Percentiles rank a stretch among this genome's conserved stretches.
phyloP scores from a whole-genome alignment of 2,113 vertebrate species.

The Microtus pennsylvanicus region DNA sequence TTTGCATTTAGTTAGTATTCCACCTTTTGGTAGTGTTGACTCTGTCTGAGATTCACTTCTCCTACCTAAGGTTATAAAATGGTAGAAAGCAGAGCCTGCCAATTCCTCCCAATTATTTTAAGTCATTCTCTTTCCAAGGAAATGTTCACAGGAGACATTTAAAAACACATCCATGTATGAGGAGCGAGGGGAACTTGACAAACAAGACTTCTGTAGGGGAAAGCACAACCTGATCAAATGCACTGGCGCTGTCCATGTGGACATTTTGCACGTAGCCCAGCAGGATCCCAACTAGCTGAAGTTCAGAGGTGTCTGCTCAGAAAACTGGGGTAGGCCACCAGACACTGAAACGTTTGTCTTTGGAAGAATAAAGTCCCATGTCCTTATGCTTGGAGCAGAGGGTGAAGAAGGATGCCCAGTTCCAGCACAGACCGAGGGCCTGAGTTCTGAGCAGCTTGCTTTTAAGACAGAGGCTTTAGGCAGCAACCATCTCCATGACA shows the following conservation, averaged over 20 bases:
- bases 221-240: not conserved
- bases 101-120: not conserved
- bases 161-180: not conserved
- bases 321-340: fast-evolving
- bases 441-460: not conserved
- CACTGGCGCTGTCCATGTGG: too few relatives aligned
- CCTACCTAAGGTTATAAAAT: not conserved
- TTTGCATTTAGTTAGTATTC: fast-evolving
- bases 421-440: not conserved
- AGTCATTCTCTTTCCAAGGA: not conserved
- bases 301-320: not conserved
- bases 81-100: not conserved
- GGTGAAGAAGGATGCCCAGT: not conserved
- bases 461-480: conserved; percentile 57
- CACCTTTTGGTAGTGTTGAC: fast-evolving
- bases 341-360: not conserved
- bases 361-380: not conserved
- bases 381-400: fast-evolving
- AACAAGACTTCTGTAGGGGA: not conserved
- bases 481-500: conserved; percentile 53
- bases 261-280: fast-evolving
- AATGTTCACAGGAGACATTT: not conserved
- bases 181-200: not conserved
- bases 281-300: too few relatives aligned
- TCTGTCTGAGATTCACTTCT: not conserved